Conservation (phyloP, 1,140 invertebrate species). For the Cyclargus thomasi region DNA sequence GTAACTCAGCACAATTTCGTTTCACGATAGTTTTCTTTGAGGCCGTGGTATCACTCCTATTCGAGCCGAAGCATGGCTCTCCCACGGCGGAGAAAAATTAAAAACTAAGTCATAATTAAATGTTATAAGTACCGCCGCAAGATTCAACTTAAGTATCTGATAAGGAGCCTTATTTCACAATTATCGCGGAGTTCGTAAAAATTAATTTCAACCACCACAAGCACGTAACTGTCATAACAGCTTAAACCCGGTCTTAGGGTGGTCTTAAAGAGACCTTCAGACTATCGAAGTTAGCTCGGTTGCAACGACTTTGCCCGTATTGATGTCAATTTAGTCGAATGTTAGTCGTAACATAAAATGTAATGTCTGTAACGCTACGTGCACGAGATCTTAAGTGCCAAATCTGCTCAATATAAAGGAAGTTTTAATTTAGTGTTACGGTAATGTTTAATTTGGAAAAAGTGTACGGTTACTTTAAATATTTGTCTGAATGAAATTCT, state of each 20-base stretch:
- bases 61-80: too few species aligned
- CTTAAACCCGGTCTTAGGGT: background rate
- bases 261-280: constrained; percentile 36
- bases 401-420: constrained; percentile 1
- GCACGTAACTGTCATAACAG: background rate
- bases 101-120: too few species aligned
- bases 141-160: constrained; percentile 20
- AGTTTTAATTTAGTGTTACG: constrained; percentile 3
- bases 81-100: too few species aligned
- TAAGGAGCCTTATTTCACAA: background rate
- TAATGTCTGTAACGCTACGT: constrained; percentile 38
- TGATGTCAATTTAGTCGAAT: constrained; percentile 61
- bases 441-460: background rate
- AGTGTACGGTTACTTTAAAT: background rate
- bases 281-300: constrained; percentile 28
- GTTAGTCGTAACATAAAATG: constrained; percentile 55
- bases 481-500: background rate
- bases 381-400: constrained; percentile 28
- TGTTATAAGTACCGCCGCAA: too few species aligned
- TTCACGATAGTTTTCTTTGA: too few species aligned
- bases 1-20: too few species aligned
- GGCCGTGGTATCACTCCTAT: too few species aligned
- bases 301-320: constrained; percentile 49
- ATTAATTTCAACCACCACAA: background rate
- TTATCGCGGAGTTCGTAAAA: background rate